These are phyloP conservation scores for Halocaridina rubra DNA, from an alignment of 2,888 invertebrate genomes.

Conservation along the genomic window DNA sequence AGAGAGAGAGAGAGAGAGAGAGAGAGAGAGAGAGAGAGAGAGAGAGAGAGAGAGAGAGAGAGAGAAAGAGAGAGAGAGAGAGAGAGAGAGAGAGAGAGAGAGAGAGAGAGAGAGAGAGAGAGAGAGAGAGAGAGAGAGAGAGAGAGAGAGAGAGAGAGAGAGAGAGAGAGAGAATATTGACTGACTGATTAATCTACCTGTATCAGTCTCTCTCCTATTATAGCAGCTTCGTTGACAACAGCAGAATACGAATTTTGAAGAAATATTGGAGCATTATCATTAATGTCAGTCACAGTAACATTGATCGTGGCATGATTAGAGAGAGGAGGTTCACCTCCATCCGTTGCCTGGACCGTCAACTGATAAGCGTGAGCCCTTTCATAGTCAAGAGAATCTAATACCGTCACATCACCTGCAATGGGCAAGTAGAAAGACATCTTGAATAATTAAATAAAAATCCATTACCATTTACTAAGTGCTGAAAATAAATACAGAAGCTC, in stretches of 20 bases:
- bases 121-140: constrained; percentile 12
- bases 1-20: too few species aligned
- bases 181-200: constrained; percentile 61
- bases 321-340: constrained; percentile 88
- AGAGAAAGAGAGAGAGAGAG: constrained; percentile 7
- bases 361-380: constrained; percentile 88
- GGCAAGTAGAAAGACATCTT: too few species aligned
- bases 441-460: too few species aligned
- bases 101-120: constrained; percentile 3
- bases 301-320: constrained; percentile 89
- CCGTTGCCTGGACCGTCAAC: constrained; percentile 89
- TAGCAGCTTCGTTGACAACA: constrained; percentile 82
- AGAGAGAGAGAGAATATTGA: constrained; percentile 25
- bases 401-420: constrained; percentile 76
- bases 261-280: constrained; percentile 89
- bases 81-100: background rate
- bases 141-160: background rate
- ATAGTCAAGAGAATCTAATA: constrained; percentile 86
- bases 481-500: too few species aligned
- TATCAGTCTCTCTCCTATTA: constrained; percentile 73
- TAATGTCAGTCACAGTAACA: constrained; percentile 85
- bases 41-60: background rate
- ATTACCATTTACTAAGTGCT: too few species aligned
- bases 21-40: too few species aligned
- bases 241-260: constrained; percentile 81